A percentile compares a stretch with the other conserved stretches of the same genome.
Evolutionary conservation across 2,888 invertebrate genomes (phyloP).

Genomic region (Folsomia manolachei): DNA sequence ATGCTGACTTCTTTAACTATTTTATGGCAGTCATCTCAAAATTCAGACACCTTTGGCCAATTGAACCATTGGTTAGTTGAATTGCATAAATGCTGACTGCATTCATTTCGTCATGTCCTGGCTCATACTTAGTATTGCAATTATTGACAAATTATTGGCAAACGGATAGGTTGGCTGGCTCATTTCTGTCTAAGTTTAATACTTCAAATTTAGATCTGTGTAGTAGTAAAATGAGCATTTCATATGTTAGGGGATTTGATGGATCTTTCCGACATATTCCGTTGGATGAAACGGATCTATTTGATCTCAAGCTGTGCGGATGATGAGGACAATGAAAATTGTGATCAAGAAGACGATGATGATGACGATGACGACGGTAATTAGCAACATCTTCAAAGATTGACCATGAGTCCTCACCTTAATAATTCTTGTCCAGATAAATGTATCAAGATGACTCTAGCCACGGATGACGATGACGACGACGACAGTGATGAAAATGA

Average conservation of each 20-base stretch:
- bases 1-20: no score
- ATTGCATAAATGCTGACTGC: no score
- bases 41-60: no score
- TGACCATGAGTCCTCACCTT: background rate
- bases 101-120: background rate
- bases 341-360: conserved; percentile 59
- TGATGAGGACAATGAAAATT: conserved; percentile 53
- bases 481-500: conserved; percentile 42
- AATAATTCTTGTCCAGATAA: no score
- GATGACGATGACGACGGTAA: conserved; percentile 57
- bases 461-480: conserved; percentile 30
- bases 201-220: background rate
- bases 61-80: no score
- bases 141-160: no score
- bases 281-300: conserved; percentile 74
- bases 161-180: no score
- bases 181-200: no score
- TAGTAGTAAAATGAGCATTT: no score
- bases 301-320: conserved; percentile 36
- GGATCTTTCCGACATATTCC: conserved; percentile 77
- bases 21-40: no score
- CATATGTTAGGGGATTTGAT: conserved; percentile 72
- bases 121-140: background rate
- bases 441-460: conserved; percentile 48
- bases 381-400: background rate